Base-by-base conservation (phyloP, 1,140 invertebrate genomes). In the Acyrthosiphon pisum region DNA sequence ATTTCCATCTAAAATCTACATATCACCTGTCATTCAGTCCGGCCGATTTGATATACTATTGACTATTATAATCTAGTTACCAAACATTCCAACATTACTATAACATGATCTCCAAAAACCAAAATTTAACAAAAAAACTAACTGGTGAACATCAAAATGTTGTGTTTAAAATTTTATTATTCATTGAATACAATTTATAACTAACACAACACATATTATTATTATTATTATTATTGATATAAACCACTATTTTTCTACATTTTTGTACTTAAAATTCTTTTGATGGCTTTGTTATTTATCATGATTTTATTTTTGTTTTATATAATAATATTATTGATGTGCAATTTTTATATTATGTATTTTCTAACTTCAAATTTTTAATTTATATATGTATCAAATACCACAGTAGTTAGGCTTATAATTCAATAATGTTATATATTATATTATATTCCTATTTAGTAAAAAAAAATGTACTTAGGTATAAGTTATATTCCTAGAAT, bases 181-280 rank as follows among this genome's bases (percentile, higher is more conserved):
- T 90, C 30, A 26, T 68, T 68, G 41, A 60, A 44, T 90, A 60
- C 23, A 44, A 68, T 46, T 68, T 90, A 20, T 26, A 60, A 41
- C 14, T 41, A 90, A 37, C 53, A 37, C 35, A 56, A 37, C 37
- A 56, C 87, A 90, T 90, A 37, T 60, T 90, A 90, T 89, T 41
- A 91, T 81, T 76, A 68, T 91, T n/a, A 91, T 81, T 91, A 91
- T 37, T 50, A 92, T 76, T 83, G 76, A 92, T 92, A 83, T 92
- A 83, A 48, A 92, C 76, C 68, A 92, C 90, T 92, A 92, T 92
- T 92, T 92, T 92, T 92, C 90, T 92, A 92, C 68, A 83, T 50
- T 83, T 92, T 92, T 92, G 90, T 92, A 92, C 68, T 92, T 92
- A 92, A 83, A 76, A 81, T 76, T 92, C 46, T 92, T 92, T 92